Conservation (phyloP, 2,113 vertebrate species). For the Condylura cristata region DNA sequence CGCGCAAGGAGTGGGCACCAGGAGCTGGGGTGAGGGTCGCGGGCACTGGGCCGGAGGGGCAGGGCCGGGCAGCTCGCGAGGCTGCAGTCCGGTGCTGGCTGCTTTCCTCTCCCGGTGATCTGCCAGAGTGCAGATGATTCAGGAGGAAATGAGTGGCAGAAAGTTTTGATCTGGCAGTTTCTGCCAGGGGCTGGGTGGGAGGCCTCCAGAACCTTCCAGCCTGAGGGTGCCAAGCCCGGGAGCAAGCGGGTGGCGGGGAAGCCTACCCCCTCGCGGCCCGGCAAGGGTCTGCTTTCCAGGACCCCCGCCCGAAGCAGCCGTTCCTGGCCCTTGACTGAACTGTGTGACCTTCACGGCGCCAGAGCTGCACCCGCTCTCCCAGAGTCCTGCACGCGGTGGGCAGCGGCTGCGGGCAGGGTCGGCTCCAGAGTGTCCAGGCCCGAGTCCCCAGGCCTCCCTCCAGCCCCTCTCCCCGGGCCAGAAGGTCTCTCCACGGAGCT, state of each 20-base stretch:
- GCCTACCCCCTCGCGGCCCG: neutral
- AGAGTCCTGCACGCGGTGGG: neutral
- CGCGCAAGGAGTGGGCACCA: rapidly evolving
- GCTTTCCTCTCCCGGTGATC: neutral
- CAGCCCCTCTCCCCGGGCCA: neutral
- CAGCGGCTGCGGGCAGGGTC: neutral
- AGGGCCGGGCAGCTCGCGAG: neutral
- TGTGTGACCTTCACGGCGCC: neutral
- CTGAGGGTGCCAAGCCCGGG: neutral
- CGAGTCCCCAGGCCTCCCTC: neutral
- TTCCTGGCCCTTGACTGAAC: neutral
- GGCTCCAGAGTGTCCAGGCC: neutral
- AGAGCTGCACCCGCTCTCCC: neutral
- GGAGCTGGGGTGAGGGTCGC: neutral
- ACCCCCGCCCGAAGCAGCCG: neutral
- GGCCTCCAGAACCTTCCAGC: neutral
- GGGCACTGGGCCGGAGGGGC: rapidly evolving
- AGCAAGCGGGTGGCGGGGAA: neutral
- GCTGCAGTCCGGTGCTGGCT: neutral
- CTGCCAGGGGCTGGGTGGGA: neutral
- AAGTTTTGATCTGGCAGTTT: conserved; percentile 32
- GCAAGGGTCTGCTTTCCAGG: neutral
- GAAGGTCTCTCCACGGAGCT: neutral
- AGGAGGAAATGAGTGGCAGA: conserved; percentile 20
- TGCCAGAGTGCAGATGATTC: neutral